Conservation (phyloP, 2,797 vertebrate species). For the Rhinella marina region DNA sequence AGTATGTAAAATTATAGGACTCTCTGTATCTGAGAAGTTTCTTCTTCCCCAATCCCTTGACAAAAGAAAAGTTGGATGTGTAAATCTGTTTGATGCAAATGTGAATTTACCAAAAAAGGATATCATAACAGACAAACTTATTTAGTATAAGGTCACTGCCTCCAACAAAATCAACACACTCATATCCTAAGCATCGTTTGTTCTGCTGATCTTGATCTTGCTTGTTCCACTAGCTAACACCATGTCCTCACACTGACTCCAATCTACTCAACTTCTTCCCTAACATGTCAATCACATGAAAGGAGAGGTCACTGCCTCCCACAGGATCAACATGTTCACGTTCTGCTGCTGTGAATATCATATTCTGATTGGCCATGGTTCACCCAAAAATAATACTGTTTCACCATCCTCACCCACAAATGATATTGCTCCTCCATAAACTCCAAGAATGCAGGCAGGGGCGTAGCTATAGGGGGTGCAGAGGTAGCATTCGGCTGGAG, state of each 20-base stretch:
- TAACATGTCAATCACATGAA: neutral
- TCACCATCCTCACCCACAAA: neutral
- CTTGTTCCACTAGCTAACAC: neutral
- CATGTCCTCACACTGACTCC: neutral
- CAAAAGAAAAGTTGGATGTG: neutral
- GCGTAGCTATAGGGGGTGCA: no score
- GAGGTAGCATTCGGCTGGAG: no score
- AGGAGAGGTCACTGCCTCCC: neutral
- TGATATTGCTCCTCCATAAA: no score
- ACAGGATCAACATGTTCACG: neutral
- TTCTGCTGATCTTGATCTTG: neutral
- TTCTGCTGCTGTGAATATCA: neutral
- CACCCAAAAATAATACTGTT: neutral
- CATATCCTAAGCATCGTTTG: neutral
- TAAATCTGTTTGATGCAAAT: neutral
- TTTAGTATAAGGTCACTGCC: neutral
- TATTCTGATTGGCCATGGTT: neutral
- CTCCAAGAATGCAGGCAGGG: no score
- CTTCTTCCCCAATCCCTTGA: conserved; percentile 70
- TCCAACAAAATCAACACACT: neutral
- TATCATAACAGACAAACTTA: neutral
- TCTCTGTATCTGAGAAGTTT: conserved; percentile 60
- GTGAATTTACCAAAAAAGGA: neutral
- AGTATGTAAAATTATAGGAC: conserved; percentile 66
- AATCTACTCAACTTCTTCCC: neutral